Conservation (phyloP, 2,797 vertebrate species). For the Cirrhinus molitorella region DNA sequence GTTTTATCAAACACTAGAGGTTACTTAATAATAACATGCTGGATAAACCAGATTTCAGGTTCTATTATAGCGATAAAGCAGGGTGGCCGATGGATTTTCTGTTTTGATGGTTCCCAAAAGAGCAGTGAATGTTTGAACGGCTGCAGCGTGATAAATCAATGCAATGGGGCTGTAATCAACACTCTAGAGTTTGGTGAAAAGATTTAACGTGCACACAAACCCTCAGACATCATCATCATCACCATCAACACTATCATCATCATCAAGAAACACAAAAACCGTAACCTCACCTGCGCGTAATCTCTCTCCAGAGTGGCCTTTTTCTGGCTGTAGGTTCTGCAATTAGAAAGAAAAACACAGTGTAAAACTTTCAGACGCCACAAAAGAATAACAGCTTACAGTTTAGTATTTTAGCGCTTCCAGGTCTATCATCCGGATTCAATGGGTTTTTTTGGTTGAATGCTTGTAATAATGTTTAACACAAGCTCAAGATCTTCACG, state of each 20-base stretch:
- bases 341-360: slow-evolving; percentile 54
- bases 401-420: background rate
- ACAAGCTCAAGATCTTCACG: background rate
- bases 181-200: background rate
- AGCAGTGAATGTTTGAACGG: background rate
- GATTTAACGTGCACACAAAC: slow-evolving; percentile 15
- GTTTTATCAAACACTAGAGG: slow-evolving; percentile 1
- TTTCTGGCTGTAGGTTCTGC: slow-evolving; percentile 96
- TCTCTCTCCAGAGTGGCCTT: slow-evolving; percentile 95
- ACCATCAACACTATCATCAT: background rate
- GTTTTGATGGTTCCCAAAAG: slow-evolving; percentile 13
- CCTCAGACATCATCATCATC: slow-evolving; percentile 21
- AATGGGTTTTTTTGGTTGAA: background rate
- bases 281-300: slow-evolving; percentile 90
- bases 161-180: slow-evolving; percentile 6
- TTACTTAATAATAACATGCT: background rate
- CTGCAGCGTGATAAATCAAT: background rate
- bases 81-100: slow-evolving; percentile 7
- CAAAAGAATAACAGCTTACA: background rate
- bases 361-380: background rate
- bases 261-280: slow-evolving; percentile 10
- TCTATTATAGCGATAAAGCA: background rate
- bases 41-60: background rate
- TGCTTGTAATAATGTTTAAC: background rate
- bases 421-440: background rate